Conservation (phyloP, 2,113 vertebrate species). For the Lates calcarifer region DNA sequence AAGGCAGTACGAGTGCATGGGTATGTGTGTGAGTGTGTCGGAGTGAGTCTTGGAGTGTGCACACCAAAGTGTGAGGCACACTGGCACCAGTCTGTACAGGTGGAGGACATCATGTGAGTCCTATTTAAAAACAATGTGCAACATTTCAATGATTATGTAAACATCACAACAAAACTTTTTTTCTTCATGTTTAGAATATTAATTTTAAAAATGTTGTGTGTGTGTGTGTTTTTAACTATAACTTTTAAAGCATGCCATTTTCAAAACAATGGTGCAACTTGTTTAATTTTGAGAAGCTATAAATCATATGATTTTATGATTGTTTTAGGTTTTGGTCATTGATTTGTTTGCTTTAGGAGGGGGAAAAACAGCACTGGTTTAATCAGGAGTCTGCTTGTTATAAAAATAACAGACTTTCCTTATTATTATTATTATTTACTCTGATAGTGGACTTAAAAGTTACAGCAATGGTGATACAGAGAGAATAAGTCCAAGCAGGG, state of each 20-base stretch:
- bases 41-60: constrained; percentile 34
- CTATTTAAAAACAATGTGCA: background rate
- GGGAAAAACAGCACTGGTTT: background rate
- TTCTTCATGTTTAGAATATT: background rate
- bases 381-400: background rate
- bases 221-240: background rate
- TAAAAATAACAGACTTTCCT: background rate
- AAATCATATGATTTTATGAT: background rate
- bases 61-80: constrained; percentile 1
- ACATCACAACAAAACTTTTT: background rate
- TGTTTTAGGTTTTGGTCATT: background rate
- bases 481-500: background rate
- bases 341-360: background rate
- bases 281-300: background rate
- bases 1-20: constrained; percentile 33
- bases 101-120: constrained; percentile 22
- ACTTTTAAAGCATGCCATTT: background rate
- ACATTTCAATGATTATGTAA: background rate
- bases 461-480: background rate
- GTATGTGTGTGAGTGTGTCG: constrained; percentile 35
- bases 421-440: constrained; percentile 1
- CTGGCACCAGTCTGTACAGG: constrained; percentile 13
- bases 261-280: background rate
- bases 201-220: background rate
- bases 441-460: background rate